Base-by-base conservation (phyloP, 2,888 invertebrate genomes). In the Hypomecis punctinalis region DNA sequence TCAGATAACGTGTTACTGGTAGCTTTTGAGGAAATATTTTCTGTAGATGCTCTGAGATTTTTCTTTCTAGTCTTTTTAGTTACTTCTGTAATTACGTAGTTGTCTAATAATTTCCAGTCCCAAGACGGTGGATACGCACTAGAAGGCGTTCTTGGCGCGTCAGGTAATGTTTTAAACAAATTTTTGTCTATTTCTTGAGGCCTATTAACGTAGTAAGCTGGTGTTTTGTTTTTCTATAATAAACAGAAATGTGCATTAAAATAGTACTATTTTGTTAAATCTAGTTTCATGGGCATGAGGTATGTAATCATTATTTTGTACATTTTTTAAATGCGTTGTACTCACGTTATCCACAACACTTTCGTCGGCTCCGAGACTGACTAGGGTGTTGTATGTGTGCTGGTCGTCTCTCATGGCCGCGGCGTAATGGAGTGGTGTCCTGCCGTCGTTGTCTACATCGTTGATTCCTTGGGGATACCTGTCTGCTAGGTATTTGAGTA, bases 371-470 rank as follows among this genome's bases (percentile, higher is more conserved):
- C 98, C 98, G 35, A 96, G 94, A 71, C 95, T 95, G 40, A 97
- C 94, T 9, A 99, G 94, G 60, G 96, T 94, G 77, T 96, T 95
- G 80, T 96, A 98, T 78, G 96, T 96, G 71, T 95, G 94, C 70
- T 95, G 95, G 59, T 96, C 96, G 76, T 97, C 97, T 82, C 96
- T 96, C 35, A 96, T 93, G 10, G 96, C 94, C 2, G 97, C 97
- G 0, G 98, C 97, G 88, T 97, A 98, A 88, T 98, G 98, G 53
- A 98, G 89, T 0, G 98, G 96, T 0, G 97, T 97, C 72, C 97
- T 94, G 33, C 98, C 98, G 67, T 98, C 97, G 78, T 95, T 95
- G 86, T 98, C 98, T 13, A 94, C 90, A 43, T 95, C 94, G 55
- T 94, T 94, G 36, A 96, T 93, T 2, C 96, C 94, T 80, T 95